Conservation (phyloP, 1,140 invertebrate species). For the Drosophila eugracilis region DNA sequence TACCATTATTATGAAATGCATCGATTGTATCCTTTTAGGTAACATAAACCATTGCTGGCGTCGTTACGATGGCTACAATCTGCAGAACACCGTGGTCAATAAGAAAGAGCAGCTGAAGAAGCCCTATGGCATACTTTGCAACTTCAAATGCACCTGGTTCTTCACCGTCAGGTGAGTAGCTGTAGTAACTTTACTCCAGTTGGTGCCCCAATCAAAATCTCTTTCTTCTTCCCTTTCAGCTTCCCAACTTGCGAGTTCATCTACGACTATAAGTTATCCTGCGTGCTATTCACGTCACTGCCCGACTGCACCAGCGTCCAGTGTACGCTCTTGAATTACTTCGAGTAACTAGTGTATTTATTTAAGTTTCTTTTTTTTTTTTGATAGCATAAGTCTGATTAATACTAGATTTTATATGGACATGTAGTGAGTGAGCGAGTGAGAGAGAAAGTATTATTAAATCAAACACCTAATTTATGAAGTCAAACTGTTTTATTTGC, state of each 20-base stretch:
- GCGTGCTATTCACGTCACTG: slow-evolving; percentile 84
- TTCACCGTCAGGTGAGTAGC: slow-evolving; percentile 79
- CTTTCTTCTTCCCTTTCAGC: too few relatives aligned
- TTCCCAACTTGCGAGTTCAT: slow-evolving; percentile 83
- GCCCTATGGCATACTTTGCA: slow-evolving; percentile 82
- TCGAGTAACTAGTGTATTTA: slow-evolving; percentile 66
- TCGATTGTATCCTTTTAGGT: slow-evolving; percentile 27
- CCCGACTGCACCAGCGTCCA: slow-evolving; percentile 81
- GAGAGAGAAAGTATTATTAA: slow-evolving; percentile 26
- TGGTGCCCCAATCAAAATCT: too few relatives aligned
- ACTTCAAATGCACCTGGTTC: slow-evolving; percentile 84
- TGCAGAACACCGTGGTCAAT: slow-evolving; percentile 79
- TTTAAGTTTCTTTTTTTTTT: slow-evolving; percentile 44
- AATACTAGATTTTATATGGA: slow-evolving; percentile 61
- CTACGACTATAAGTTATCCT: slow-evolving; percentile 83
- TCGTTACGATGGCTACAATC: slow-evolving; percentile 83
- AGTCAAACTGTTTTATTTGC: neutral
- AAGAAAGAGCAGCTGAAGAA: slow-evolving; percentile 84
- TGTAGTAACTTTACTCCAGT: too few relatives aligned
- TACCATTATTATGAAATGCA: too few relatives aligned
- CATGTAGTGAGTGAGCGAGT: slow-evolving; percentile 24
- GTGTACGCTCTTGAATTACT: slow-evolving; percentile 82
- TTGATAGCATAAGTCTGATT: slow-evolving; percentile 56
- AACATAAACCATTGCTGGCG: slow-evolving; percentile 84
- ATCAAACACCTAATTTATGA: slow-evolving; percentile 24